Base-by-base conservation (phyloP, 2,797 vertebrate species). In the Garrulus glandarius region DNA sequence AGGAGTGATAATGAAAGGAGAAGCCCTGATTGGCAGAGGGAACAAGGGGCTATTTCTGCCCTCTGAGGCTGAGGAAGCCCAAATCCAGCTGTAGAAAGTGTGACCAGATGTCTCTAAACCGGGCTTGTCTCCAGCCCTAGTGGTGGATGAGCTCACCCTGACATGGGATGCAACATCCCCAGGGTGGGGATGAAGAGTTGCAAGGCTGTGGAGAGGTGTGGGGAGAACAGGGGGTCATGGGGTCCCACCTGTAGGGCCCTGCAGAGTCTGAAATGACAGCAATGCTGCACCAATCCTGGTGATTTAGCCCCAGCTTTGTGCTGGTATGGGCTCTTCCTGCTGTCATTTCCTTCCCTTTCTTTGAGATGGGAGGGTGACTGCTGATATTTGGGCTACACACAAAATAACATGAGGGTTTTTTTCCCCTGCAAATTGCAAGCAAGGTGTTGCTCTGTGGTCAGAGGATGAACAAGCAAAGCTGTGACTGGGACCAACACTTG, bases 101-200 rank as follows among this genome's bases (percentile, higher is more conserved):
- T 4, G 34, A 63, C 4, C 2, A 2, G 50, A 11, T 55, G 63
- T 11, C 43, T 49, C 15, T 29, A 34, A 82, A 53, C 16, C 0
- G 0, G 53, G 37, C 15, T 85, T 1, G 0, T 37, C 41, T 22
- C 34, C 87, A 78, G 53, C 39, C 53, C 29, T 27, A 0, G 1
- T 0, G 2, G 65, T n/a, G 67, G 34, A 43, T 7, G 2, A 65
- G 27, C 27, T 90, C 71, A 59, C 9, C 30, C 22, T 13, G 15
- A 36, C 29, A 0, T 5, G 43, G 37, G 32, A 4, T 46, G 19
- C 18, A 52, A 9, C 26, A 65, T 53, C 32, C 24, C 32, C 3
- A 3, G 36, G 30, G 27, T 50, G 56, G 6, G 46, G 20, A 59
- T 9, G 37, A 39, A 52, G 55, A 9, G 46, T 9, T 65, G 43